phyloP scores from a whole-genome alignment of 1,140 invertebrate genomes.

The Drosophila tristis region DNA sequence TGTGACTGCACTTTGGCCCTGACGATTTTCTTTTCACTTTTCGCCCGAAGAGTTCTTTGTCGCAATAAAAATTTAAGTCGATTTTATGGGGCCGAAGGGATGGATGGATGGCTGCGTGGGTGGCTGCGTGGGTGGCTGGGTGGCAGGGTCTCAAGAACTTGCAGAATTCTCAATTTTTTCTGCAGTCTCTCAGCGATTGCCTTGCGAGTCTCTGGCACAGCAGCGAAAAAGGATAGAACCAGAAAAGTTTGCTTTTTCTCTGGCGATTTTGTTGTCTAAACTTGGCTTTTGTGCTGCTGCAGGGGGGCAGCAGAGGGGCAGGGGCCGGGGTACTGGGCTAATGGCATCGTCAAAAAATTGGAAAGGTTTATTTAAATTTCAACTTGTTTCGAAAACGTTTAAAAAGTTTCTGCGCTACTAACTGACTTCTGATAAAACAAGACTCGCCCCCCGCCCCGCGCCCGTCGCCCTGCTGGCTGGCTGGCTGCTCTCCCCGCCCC shows the following conservation, averaged over 20 bases:
- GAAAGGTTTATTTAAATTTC: conserved; percentile 82
- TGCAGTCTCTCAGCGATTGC: neutral
- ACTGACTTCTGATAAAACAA: conserved; percentile 80
- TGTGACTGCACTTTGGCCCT: conserved; percentile 46
- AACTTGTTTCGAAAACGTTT: conserved; percentile 82
- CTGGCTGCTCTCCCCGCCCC: conserved; percentile 16
- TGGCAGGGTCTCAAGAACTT: conserved; percentile 20
- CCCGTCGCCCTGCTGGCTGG: neutral
- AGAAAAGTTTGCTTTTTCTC: conserved; percentile 63
- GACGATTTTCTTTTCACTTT: conserved; percentile 52
- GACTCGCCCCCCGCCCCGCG: conserved; percentile 18
- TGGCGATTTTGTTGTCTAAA: conserved; percentile 76
- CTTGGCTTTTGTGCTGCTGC: conserved; percentile 56
- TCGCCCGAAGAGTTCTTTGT: conserved; percentile 59
- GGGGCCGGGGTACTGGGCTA: conserved; percentile 7
- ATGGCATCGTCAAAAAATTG: conserved; percentile 75
- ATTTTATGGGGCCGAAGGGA: conserved; percentile 67
- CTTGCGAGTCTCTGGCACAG: conserved; percentile 43
- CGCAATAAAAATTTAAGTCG: conserved; percentile 78
- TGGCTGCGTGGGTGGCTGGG: no score
- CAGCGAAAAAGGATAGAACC: conserved; percentile 3
- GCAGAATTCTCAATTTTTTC: neutral
- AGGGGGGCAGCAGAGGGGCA: neutral
- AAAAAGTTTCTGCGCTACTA: conserved; percentile 79
- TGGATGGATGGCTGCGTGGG: no score